Evolutionary conservation across 2,888 invertebrate genomes (phyloP).

Genomic region (Cosmorhoe ocellata): DNA sequence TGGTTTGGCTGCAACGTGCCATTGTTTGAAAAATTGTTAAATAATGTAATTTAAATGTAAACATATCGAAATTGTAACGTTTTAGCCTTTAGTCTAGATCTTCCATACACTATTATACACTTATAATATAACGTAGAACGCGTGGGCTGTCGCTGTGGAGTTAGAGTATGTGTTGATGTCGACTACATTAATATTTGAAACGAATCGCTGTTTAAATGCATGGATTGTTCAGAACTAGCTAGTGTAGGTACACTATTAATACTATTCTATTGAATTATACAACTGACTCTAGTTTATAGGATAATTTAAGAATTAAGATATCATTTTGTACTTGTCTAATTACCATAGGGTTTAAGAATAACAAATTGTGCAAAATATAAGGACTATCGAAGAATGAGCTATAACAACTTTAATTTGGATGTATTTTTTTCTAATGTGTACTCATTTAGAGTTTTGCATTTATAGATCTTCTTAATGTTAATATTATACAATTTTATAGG

Average conservation of each 20-base stretch:
- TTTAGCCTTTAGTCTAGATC: slow-evolving; percentile 80
- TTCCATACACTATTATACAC: slow-evolving; percentile 69
- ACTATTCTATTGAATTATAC: slow-evolving; percentile 72
- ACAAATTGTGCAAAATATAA: slow-evolving; percentile 77
- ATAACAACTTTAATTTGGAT: slow-evolving; percentile 71
- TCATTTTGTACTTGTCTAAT: slow-evolving; percentile 82
- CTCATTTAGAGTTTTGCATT: slow-evolving; percentile 79
- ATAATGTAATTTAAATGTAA: slow-evolving; percentile 67
- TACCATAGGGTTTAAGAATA: slow-evolving; percentile 78
- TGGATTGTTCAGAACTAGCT: slow-evolving; percentile 58
- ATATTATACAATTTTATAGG: slow-evolving; percentile 69
- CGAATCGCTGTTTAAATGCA: slow-evolving; percentile 53
- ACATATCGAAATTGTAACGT: slow-evolving; percentile 79
- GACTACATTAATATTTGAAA: slow-evolving; percentile 30
- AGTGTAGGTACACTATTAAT: slow-evolving; percentile 57
- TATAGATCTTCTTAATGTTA: slow-evolving; percentile 77
- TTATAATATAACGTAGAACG: slow-evolving; percentile 58
- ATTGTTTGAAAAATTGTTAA: slow-evolving; percentile 69
- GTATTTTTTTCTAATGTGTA: slow-evolving; percentile 78
- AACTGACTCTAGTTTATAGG: slow-evolving; percentile 78
- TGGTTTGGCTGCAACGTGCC: slow-evolving; percentile 70
- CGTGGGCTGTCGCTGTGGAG: slow-evolving; percentile 39
- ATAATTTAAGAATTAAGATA: slow-evolving; percentile 75
- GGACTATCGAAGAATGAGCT: slow-evolving; percentile 76
- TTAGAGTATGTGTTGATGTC: slow-evolving; percentile 18